These are phyloP conservation scores for Oplegnathus fasciatus DNA, from an alignment of 2,113 vertebrate genomes.

Conservation along the genomic window DNA sequence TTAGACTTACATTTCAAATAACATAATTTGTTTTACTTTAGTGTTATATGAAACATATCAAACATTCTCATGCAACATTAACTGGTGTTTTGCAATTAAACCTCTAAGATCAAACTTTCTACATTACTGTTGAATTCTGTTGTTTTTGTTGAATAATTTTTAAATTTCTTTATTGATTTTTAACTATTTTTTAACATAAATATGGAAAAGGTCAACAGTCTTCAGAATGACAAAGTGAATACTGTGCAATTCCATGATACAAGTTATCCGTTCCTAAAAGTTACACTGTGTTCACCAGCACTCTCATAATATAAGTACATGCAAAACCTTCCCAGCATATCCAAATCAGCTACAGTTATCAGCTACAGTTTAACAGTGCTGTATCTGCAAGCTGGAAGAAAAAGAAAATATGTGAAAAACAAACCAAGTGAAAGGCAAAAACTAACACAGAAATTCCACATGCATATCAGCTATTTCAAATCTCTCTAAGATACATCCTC, in stretches of 20 bases:
- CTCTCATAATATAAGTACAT: not conserved
- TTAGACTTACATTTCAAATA: not conserved
- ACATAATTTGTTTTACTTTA: not conserved
- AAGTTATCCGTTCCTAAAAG: conserved; percentile 37
- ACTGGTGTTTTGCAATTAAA: not conserved
- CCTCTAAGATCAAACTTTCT: not conserved
- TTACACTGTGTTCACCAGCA: conserved; percentile 12
- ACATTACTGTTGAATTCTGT: not conserved
- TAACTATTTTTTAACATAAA: not conserved
- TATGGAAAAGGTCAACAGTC: not conserved
- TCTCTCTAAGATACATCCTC: not conserved
- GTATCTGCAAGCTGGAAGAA: conserved; percentile 15
- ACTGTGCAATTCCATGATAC: not conserved
- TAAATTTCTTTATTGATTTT: too few species aligned
- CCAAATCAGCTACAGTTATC: conserved; percentile 47
- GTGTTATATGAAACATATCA: not conserved
- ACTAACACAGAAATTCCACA: conserved; percentile 26
- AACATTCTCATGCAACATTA: not conserved
- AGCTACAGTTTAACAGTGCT: conserved; percentile 3
- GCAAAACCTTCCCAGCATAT: conserved; percentile 40
- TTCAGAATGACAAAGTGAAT: not conserved
- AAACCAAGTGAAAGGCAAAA: conserved; percentile 16
- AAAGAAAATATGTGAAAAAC: conserved; percentile 25
- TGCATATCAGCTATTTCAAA: conserved; percentile 5
- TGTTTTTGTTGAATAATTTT: not conserved